phyloP scores from a whole-genome alignment of 1,140 invertebrate species.

The Pseudomyrmex pallidus region DNA sequence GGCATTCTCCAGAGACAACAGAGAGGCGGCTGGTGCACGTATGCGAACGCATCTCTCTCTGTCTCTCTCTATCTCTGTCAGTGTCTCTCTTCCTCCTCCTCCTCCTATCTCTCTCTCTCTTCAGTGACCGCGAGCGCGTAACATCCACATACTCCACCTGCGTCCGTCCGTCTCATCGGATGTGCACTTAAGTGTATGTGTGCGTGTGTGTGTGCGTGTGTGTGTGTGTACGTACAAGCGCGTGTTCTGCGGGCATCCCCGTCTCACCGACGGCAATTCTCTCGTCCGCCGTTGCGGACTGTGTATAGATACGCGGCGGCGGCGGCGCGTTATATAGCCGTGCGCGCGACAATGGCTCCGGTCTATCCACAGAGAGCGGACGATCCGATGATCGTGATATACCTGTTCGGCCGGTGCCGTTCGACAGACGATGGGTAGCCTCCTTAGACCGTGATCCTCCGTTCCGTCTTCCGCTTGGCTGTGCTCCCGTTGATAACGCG shows the following conservation, averaged over 20 bases:
- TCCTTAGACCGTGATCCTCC: constrained; percentile 2
- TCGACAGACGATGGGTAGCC: constrained; percentile 3
- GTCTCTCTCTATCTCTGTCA: constrained; percentile 11
- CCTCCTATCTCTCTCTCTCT: background rate
- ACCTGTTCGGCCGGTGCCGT: constrained; percentile 8
- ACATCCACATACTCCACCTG: constrained; percentile 8
- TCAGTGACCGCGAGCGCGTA: background rate
- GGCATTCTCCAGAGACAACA: constrained; percentile 78
- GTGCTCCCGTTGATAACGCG: background rate
- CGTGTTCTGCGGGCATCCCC: background rate
- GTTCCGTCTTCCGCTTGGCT: constrained; percentile 7
- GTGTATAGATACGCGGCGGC: constrained; percentile 14
- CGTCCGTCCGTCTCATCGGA: constrained; percentile 11
- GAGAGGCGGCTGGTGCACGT: constrained; percentile 32
- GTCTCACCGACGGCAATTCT: background rate
- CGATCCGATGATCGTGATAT: constrained; percentile 20
- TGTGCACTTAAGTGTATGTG: background rate
- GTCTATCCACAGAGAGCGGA: background rate
- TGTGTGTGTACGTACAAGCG: background rate
- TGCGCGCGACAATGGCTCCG: constrained; percentile 30
- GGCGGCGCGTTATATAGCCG: constrained; percentile 18
- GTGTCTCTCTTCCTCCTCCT: background rate
- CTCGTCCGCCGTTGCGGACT: background rate
- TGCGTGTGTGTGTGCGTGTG: too few species aligned
- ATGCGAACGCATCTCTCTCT: constrained; percentile 22